Percentiles rank a stretch among this genome's conserved stretches.
Evolutionary conservation across 2,113 vertebrate genomes (phyloP).

Genomic region (Malurus elegans): DNA sequence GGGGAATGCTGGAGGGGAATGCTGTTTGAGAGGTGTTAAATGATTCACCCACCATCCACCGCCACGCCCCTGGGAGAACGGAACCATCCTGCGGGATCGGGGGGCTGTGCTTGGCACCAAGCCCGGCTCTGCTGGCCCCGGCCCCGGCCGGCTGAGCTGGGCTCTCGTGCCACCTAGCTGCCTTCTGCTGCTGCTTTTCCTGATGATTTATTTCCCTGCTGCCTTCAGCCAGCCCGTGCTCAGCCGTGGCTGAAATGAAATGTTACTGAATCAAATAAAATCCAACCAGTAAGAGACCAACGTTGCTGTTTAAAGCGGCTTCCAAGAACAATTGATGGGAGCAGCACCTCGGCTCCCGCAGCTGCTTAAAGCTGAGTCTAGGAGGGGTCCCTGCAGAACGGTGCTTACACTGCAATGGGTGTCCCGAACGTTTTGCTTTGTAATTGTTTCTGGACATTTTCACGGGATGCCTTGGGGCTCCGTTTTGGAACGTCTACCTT

Average conservation of each 20-base stretch:
- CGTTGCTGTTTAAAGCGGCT: fast-evolving
- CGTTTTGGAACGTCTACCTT: fast-evolving
- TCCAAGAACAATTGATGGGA: fast-evolving
- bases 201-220: background rate
- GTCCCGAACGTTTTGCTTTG: background rate
- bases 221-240: fast-evolving
- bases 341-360: background rate
- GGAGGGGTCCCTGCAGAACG: too few relatives aligned
- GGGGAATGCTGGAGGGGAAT: background rate
- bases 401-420: fast-evolving
- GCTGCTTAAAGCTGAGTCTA: fast-evolving
- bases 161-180: background rate
- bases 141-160: fast-evolving
- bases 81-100: fast-evolving
- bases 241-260: fast-evolving
- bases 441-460: background rate
- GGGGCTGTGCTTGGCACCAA: background rate
- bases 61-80: fast-evolving
- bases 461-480: fast-evolving
- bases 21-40: background rate
- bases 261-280: fast-evolving
- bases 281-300: fast-evolving
- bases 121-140: background rate
- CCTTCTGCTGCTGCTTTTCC: background rate
- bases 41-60: fast-evolving